Evolutionary conservation across 2,113 vertebrate genomes (phyloP).

Genomic region (Bos javanicus): DNA sequence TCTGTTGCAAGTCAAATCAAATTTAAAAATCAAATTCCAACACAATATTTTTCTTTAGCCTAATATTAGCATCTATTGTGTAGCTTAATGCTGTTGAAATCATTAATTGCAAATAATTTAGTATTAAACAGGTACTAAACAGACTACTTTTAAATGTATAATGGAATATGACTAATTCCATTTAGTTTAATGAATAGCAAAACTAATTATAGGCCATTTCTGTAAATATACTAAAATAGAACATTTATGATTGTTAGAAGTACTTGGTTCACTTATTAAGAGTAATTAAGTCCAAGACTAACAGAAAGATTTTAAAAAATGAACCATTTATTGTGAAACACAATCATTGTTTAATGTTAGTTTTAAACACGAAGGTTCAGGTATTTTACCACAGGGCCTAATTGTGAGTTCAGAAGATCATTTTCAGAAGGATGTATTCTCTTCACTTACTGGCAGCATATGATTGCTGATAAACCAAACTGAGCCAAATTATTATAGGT

Average conservation of each 20-base stretch:
- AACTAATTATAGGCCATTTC: neutral
- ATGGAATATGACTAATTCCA: neutral
- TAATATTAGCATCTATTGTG: neutral
- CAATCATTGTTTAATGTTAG: neutral
- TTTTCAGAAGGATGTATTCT: neutral
- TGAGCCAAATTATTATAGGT: neutral
- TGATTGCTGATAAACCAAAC: conserved; percentile 7
- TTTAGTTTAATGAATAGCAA: neutral
- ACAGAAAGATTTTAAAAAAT: neutral
- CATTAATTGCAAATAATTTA: neutral
- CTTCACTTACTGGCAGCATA: neutral
- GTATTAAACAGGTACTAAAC: neutral
- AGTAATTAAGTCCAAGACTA: conserved; percentile 25
- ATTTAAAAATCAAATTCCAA: conserved; percentile 20
- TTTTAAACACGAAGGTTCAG: neutral
- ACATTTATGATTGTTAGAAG: too few relatives aligned
- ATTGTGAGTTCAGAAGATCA: neutral
- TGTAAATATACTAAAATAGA: too few relatives aligned
- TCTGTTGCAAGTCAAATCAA: neutral
- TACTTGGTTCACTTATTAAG: neutral
- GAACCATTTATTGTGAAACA: conserved; percentile 1
- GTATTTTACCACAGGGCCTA: neutral
- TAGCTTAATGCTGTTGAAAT: conserved; percentile 14
- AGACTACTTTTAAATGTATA: neutral
- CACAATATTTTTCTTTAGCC: neutral